Base-by-base conservation (phyloP, 2,888 invertebrate genomes). In the Scaptomyza tumidula region DNA sequence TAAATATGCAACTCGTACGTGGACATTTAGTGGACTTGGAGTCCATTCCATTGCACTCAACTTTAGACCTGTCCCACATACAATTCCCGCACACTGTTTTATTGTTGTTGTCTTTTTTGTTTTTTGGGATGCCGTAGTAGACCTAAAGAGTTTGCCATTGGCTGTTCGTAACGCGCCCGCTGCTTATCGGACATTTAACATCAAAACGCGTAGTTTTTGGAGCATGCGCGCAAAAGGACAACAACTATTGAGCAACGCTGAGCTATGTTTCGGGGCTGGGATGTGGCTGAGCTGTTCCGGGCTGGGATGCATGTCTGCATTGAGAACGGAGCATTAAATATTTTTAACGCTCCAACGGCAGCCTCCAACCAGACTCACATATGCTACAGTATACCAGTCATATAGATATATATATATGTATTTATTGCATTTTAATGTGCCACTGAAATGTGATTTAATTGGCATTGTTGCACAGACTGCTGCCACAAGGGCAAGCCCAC, bases 361-460 rank as follows among this genome's bases (percentile, higher is more conserved):
- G 29, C 31, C 19, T 44, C 19, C 53, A 31, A 10, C 33, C 35
- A 35, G 35, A 13, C 58, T 33, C 63, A 53, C 59, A 58, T 27
- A 45, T 48, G 35, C 44, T 39, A 49, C n/a, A 61, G 19, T 19
- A 55, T 14, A 53, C 33, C 31, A 31, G 16, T 49, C 3, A 46
- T 31, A 56, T 35, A 19, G 4, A 48, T 33, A 33, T 19, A 57
- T 48, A 48, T 33, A 58, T 35, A 61, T 70, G 67, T 79, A 69
- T 79, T 84, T 86, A 88, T 86, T 88, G 89, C 85, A 80, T 88
- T 88, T 88, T 84, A 84, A 88, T 88, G 82, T 84, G 87, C 75
- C 85, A 72, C 78, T 87, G 87, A 88, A 88, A 86, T 84, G 75
- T 69, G 65, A 84, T 88, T 83, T 88, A 88, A 83, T 88, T 83